These are phyloP conservation scores for Chalcis sispes DNA, from an alignment of 2,888 invertebrate genomes.

Conservation along the genomic window DNA sequence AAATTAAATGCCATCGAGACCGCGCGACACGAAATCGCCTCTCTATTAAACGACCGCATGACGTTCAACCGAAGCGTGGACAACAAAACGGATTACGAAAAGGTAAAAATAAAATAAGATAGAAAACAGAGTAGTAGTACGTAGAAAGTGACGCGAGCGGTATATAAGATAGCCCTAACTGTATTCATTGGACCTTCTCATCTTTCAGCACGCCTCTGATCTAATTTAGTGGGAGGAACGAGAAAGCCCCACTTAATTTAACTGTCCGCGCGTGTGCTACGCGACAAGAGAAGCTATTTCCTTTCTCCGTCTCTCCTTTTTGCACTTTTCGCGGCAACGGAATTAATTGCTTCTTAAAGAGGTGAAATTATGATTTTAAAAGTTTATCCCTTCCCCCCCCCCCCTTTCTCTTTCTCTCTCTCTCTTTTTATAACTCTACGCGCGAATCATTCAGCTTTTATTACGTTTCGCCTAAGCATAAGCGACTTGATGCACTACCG, in stretches of 20 bases:
- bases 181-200: neutral
- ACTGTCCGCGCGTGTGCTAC: conserved; percentile 52
- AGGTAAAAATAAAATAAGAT: neutral
- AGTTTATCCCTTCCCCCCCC: conserved; percentile 57
- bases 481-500: neutral
- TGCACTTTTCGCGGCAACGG: conserved; percentile 60
- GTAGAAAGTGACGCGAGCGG: neutral
- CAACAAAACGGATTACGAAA: conserved; percentile 15
- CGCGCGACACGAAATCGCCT: neutral
- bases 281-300: conserved; percentile 16
- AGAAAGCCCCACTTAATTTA: conserved; percentile 60
- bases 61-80: too few relatives aligned
- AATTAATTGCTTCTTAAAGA: conserved; percentile 74
- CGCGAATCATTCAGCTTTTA: conserved; percentile 28
- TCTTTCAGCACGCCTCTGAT: conserved; percentile 18
- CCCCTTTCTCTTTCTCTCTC: conserved; percentile 47
- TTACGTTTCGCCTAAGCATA: conserved; percentile 15
- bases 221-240: conserved; percentile 39
- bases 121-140: neutral
- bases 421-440: conserved; percentile 3
- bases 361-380: conserved; percentile 71
- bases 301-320: conserved; percentile 43
- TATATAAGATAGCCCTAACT: neutral
- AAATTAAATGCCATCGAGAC: neutral
- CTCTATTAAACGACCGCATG: too few relatives aligned